phyloP scores from a whole-genome alignment of 2,113 vertebrate genomes.

The Gymnarchus niloticus region DNA sequence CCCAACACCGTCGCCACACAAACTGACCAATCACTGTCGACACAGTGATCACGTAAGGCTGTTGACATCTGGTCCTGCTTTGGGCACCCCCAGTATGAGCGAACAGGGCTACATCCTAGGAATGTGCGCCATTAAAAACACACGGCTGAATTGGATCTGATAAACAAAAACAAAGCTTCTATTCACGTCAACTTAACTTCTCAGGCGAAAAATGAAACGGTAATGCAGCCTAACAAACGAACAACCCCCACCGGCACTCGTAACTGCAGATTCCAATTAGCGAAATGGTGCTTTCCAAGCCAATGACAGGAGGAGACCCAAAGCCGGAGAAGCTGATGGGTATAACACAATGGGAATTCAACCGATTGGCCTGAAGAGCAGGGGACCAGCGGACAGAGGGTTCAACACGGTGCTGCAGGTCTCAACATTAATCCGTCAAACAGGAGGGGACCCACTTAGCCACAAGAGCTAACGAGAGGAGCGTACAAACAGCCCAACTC shows the following conservation, averaged over 20 bases:
- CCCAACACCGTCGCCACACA: not conserved
- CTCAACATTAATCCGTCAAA: not conserved
- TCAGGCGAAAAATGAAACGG: not conserved
- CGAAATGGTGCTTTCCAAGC: not conserved
- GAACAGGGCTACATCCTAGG: not conserved
- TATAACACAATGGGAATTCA: not conserved
- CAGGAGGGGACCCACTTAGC: not conserved
- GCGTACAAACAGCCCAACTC: not conserved
- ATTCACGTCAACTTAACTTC: constrained; percentile 34
- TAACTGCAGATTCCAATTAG: not conserved
- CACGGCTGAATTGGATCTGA: constrained; percentile 28
- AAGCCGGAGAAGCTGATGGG: not conserved
- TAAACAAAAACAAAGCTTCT: constrained; percentile 29
- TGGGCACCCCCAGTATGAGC: constrained; percentile 10
- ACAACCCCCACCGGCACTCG: not conserved
- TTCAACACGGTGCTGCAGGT: not conserved
- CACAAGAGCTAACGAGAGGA: not conserved
- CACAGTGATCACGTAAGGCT: not conserved
- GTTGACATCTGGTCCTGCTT: constrained; percentile 32
- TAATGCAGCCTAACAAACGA: not conserved
- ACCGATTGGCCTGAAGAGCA: not conserved
- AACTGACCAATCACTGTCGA: not conserved
- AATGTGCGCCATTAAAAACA: constrained; percentile 30
- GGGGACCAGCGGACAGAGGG: not conserved
- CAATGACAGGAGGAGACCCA: not conserved